phyloP scores from a whole-genome alignment of 2,113 vertebrate genomes.

The Lampris megalopsis region DNA sequence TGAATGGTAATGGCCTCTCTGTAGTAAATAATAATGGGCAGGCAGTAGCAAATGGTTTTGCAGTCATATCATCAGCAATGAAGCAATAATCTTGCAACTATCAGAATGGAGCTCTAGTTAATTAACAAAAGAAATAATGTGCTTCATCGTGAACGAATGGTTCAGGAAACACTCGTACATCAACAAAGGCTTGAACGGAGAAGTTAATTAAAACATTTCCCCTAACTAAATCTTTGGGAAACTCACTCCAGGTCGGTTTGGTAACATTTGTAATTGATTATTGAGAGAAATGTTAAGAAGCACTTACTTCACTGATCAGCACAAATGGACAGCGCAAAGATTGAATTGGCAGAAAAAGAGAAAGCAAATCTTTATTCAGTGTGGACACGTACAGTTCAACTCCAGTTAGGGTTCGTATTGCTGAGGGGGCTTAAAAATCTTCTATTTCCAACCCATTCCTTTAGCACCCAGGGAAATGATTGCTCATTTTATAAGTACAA shows the following conservation, averaged over 20 bases:
- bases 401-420: conserved; percentile 13
- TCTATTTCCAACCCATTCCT: neutral
- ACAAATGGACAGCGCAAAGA: neutral
- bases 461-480: neutral
- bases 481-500: neutral
- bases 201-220: no score
- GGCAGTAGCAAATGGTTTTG: no score
- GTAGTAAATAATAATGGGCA: no score
- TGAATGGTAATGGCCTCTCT: no score
- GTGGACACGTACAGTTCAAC: conserved; percentile 29
- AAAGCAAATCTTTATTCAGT: conserved; percentile 9
- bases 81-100: no score
- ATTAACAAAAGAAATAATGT: no score
- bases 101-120: no score
- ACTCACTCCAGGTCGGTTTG: neutral
- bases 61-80: no score
- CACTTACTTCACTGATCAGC: conserved; percentile 21
- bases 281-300: neutral
- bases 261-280: neutral
- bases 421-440: neutral
- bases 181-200: no score
- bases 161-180: no score
- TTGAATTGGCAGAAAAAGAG: neutral
- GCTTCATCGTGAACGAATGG: no score
- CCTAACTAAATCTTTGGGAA: no score